Conservation (phyloP, 1,140 invertebrate genomes). For the Druon quercuslanigerum region DNA sequence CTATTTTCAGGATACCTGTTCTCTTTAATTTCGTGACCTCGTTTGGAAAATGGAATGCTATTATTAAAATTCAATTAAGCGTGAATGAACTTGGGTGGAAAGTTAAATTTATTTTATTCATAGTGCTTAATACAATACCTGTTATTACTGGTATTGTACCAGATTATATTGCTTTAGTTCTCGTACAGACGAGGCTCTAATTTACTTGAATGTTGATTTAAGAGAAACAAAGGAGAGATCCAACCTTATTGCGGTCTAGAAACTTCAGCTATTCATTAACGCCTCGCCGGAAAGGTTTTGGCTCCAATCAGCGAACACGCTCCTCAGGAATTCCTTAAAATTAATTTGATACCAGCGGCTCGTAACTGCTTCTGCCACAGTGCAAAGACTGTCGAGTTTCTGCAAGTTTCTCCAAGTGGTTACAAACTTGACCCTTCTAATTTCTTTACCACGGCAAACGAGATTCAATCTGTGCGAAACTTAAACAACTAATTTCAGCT, state of each 20-base stretch:
- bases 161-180: conserved; percentile 6
- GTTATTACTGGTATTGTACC: too few species aligned
- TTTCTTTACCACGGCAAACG: conserved; percentile 8
- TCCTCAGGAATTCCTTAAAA: conserved; percentile 44
- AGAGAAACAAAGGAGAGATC: conserved; percentile 29
- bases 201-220: conserved; percentile 31
- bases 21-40: too few species aligned
- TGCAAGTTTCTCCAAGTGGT: conserved; percentile 7
- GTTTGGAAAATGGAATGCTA: too few species aligned
- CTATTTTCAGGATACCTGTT: too few species aligned
- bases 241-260: conserved; percentile 11
- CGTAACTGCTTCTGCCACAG: conserved; percentile 21
- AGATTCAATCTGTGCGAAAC: not conserved
- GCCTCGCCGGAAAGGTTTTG: conserved; percentile 27
- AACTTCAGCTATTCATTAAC: conserved; percentile 29
- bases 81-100: too few species aligned
- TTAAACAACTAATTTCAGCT: not conserved
- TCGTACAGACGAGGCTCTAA: conserved; percentile 4
- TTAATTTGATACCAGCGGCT: conserved; percentile 46
- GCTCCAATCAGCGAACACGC: conserved; percentile 36
- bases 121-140: too few species aligned
- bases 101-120: too few species aligned
- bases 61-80: too few species aligned
- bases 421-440: conserved; percentile 16
- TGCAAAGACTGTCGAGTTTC: conserved; percentile 5